Conservation (phyloP, 2,888 invertebrate species). For the Pristionchus arcanus region DNA sequence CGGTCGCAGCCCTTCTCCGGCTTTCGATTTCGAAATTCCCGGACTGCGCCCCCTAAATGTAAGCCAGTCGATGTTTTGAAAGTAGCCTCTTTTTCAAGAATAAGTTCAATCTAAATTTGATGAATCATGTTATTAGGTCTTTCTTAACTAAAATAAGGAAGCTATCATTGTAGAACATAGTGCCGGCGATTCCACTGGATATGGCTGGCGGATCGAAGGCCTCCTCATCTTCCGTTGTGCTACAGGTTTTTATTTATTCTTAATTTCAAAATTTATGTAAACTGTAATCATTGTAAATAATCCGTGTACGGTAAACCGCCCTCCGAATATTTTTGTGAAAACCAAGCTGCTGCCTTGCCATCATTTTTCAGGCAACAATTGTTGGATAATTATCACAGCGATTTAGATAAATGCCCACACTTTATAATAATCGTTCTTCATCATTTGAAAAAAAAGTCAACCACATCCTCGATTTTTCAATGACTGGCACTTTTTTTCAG, state of each 20-base stretch:
- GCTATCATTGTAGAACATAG: not conserved
- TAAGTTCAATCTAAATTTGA: too few relatives aligned
- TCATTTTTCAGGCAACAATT: not conserved
- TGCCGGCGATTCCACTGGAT: constrained; percentile 42
- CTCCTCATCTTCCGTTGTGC: not conserved
- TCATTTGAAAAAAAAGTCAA: not conserved
- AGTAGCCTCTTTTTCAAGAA: too few relatives aligned
- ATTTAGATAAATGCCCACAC: not conserved
- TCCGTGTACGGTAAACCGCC: too few relatives aligned
- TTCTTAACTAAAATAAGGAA: not conserved
- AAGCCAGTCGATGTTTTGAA: too few relatives aligned
- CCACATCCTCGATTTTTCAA: not conserved
- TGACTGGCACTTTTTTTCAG: not conserved
- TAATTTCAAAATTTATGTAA: too few relatives aligned
- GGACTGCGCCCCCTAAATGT: too few relatives aligned
- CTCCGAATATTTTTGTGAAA: too few relatives aligned
- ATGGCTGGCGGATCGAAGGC: constrained; percentile 51
- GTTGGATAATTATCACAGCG: not conserved
- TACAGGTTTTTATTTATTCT: constrained; percentile 39
- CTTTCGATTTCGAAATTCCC: too few relatives aligned
- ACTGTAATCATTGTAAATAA: too few relatives aligned
- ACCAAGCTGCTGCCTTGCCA: not conserved
- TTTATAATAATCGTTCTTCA: not conserved
- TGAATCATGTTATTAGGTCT: too few relatives aligned
- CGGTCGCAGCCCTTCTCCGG: too few relatives aligned